These are phyloP conservation scores for Asbolus verrucosus DNA, from an alignment of 1,140 invertebrate genomes.

Conservation along the genomic window DNA sequence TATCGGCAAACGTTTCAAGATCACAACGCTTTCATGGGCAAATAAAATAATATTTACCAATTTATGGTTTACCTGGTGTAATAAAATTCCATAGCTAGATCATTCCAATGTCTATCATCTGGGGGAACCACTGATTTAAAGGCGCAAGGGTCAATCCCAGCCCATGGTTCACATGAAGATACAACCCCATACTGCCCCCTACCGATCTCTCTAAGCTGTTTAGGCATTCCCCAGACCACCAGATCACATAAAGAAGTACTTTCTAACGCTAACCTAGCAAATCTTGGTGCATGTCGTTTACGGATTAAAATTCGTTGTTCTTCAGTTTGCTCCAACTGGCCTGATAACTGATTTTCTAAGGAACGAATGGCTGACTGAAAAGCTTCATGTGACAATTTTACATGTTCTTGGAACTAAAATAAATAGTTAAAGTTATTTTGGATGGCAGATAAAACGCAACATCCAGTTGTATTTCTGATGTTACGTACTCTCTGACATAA, in stretches of 20 bases:
- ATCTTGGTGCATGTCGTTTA: slow-evolving; percentile 82
- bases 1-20: too few relatives aligned
- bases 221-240: slow-evolving; percentile 82
- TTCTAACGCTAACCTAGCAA: slow-evolving; percentile 87
- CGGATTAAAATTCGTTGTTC: slow-evolving; percentile 82
- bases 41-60: too few relatives aligned
- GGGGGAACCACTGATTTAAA: slow-evolving; percentile 93
- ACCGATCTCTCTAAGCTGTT: slow-evolving; percentile 85
- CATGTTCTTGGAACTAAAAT: slow-evolving; percentile 71
- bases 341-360: slow-evolving; percentile 77
- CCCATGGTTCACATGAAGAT: slow-evolving; percentile 86
- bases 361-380: slow-evolving; percentile 77
- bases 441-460: too few relatives aligned
- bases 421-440: too few relatives aligned
- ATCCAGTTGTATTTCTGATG: too few relatives aligned
- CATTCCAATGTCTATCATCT: slow-evolving; percentile 93
- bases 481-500: too few relatives aligned
- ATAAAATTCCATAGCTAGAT: slow-evolving; percentile 93
- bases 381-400: slow-evolving; percentile 76
- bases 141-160: slow-evolving; percentile 79
- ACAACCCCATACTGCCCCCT: slow-evolving; percentile 95
- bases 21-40: too few relatives aligned
- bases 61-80: slow-evolving; percentile 81
- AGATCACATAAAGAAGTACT: slow-evolving; percentile 87
- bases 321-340: slow-evolving; percentile 84